Evolutionary conservation across 2,888 invertebrate genomes (phyloP), one percentile per base, ranked within the genome.

Genomic region (Hymenopus coronatus): DNA sequence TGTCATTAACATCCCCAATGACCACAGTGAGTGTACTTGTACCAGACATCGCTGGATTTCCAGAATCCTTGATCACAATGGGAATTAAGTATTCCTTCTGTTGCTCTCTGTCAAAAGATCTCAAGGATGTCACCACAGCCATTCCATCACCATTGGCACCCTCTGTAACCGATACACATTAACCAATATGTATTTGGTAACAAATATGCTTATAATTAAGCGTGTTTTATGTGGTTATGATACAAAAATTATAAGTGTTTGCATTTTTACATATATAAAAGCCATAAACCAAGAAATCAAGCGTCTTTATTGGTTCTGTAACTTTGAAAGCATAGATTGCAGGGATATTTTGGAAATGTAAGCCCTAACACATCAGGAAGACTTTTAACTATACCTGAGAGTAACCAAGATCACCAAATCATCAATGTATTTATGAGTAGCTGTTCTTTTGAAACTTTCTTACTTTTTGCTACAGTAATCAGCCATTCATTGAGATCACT

Each of bases 1-100:
- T 99, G 93, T 99, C 99, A 93, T 99, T 99, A 30, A 98, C 97
- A 93, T 99, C 99, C 30, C 99, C 99, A 91, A 99, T 99, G 87
- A 99, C 98, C 40, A 99, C 98, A 0, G 98, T 99, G 82, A 99
- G 94, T 0, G 98, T 99, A 92, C 98, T 98, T 15, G 99, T 99
- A 90, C 98, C 99, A 27, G 98, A 98, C 97, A 98, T 98, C 0
- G 97, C 97, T n/a, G 98, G 98, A 91, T 97, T 98, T 83, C 99
- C 99, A 91, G 98, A 97, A 94, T 99, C 99, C 93, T 98, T 98
- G 92, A 99, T 99, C 33, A 99, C 97, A 92, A 99, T 98, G 1
- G 99, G 99, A 92, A 99, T 98, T 91, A 98, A 95, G 93, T 98
- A 98, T 93, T 98, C 98, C 93, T 99, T 99, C 93, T 98, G 97